Evolutionary conservation across 1,140 invertebrate genomes (phyloP), one percentile per base, ranked within the genome.

Genomic region (Plutomurus gul): DNA sequence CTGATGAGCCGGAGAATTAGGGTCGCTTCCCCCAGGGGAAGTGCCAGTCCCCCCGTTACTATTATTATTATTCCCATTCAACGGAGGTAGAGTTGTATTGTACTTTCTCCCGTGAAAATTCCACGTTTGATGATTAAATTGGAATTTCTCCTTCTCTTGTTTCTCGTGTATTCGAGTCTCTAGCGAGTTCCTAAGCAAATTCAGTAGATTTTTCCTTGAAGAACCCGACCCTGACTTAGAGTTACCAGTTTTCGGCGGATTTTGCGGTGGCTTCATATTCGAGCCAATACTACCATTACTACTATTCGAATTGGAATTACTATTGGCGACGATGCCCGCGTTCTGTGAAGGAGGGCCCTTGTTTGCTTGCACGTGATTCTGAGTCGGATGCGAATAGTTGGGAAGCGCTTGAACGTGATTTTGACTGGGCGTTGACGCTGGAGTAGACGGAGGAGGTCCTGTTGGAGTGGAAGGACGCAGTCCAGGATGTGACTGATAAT

Each of bases 41-140:
- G 76, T 65, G 18, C 43, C 46, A 30, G 11, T 16, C 74, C 47
- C 49, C 20, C 47, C 75, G 37, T 49, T 56, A 72, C 33, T 39
- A 74, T 47, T 39, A 43, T n/a, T 78, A 18, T 16, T 22, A 20
- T 20, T 65, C 33, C 46, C 46, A 40, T 70, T 77, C 13, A 79
- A 16, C 6, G 78, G 76, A 25, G 80, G 82, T 22, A 82, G 49
- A 25, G 81, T 56, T 18, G 76, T 80, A 43, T 82, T 82, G 33
- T 74, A 82, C 65, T 82, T 84, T 39, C 74, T 76, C 51, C 81
- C 83, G 39, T 81, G 81, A 51, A 84, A 84, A 78, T 82, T 84
- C 83, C 83, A 84, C 3, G 83, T 84, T 78, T 84, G 83, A 46
- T 84, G 83, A 79, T 81, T 82, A 60, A 84, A 82, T 33, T 82